Conservation (phyloP, 2,888 invertebrate species). For the Drosophila mimica region DNA sequence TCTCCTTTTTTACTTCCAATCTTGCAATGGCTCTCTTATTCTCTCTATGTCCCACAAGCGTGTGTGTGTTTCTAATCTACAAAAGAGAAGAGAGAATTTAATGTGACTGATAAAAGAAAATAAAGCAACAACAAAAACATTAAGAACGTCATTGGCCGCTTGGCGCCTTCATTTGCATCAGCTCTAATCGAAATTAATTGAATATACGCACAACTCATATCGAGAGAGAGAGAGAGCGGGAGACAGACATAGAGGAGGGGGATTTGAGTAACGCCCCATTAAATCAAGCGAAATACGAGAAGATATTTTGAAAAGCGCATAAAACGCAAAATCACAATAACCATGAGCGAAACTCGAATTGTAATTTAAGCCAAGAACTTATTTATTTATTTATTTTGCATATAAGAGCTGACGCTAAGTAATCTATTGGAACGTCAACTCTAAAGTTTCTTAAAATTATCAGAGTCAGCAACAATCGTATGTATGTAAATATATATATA, state of each 20-base stretch:
- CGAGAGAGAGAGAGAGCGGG: background rate
- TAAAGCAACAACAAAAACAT: background rate
- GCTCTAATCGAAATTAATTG: conserved; percentile 46
- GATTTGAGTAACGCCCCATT: conserved; percentile 43
- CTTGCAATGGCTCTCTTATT: conserved; percentile 3
- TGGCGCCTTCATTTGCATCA: conserved; percentile 44
- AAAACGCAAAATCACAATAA: background rate
- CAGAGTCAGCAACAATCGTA: background rate
- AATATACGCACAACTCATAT: conserved; percentile 24
- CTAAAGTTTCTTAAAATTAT: background rate
- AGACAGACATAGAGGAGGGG: background rate
- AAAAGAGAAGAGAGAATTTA: conserved; percentile 28
- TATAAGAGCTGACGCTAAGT: background rate
- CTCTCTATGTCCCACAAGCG: conserved; percentile 6
- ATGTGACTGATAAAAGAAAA: conserved; percentile 4
- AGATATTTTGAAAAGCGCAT: background rate
- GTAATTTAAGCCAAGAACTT: background rate
- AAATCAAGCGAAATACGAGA: background rate
- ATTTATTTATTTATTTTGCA: background rate
- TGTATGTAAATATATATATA: background rate
- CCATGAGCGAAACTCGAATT: background rate
- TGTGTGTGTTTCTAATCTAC: conserved; percentile 32
- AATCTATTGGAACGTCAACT: background rate
- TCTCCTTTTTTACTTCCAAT: conserved; percentile 2
- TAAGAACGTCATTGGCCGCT: conserved; percentile 29